Evolutionary conservation across 2,113 vertebrate species (phyloP).

Genomic region (Oenanthe oenanthe): DNA sequence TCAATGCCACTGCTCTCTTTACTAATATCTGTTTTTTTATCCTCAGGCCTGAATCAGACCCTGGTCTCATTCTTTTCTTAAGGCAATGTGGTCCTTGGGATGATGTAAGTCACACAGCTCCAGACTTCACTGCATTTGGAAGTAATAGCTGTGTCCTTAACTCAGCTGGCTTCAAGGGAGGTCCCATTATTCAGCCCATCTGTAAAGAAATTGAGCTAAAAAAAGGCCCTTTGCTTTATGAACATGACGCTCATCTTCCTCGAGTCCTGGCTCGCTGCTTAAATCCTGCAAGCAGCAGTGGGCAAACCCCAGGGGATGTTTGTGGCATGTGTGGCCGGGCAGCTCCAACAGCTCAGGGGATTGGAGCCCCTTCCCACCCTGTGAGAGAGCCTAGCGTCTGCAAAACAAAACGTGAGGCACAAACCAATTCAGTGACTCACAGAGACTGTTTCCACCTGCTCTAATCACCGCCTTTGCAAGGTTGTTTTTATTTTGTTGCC

Average conservation of each 20-base stretch:
- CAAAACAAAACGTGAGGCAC: background rate
- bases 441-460: background rate
- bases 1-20: background rate
- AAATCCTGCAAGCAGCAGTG: background rate
- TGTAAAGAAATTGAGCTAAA: background rate
- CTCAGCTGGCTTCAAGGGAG: background rate
- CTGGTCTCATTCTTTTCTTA: background rate
- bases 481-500: background rate
- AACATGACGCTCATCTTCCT: background rate
- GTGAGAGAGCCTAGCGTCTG: background rate
- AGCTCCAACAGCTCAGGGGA: background rate
- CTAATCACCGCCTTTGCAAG: background rate
- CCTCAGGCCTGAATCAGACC: background rate
- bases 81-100: background rate
- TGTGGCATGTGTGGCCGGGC: accelerated
- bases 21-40: background rate
- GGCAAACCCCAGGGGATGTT: background rate
- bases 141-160: constrained; percentile 17
- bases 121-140: constrained; percentile 5
- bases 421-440: background rate
- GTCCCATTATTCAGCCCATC: constrained; percentile 10
- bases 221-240: background rate
- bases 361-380: accelerated
- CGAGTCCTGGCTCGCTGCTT: background rate
- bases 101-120: background rate